Evolutionary conservation across 2,888 invertebrate species (phyloP).

Genomic region (Parnassius orleans): DNA sequence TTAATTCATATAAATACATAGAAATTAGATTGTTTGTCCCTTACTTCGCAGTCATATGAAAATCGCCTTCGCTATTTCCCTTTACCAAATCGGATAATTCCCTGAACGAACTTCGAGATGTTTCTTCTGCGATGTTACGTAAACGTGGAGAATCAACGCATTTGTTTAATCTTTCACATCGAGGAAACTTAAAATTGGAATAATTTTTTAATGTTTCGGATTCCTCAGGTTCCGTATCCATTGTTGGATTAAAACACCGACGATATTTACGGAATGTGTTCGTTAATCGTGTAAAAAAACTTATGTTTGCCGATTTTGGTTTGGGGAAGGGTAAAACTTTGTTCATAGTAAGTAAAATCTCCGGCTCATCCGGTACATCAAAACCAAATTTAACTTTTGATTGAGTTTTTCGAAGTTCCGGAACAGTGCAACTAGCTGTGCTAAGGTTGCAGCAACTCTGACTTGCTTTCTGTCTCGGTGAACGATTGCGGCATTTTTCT

Average conservation of each 20-base stretch:
- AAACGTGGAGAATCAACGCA: conserved; percentile 42
- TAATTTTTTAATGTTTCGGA: conserved; percentile 38
- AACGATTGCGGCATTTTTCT: conserved; percentile 43
- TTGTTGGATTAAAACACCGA: conserved; percentile 35
- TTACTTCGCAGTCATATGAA: conserved; percentile 1
- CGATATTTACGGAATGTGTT: conserved; percentile 52
- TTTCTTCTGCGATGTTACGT: conserved; percentile 53
- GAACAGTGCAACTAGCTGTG: conserved; percentile 18
- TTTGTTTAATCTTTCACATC: conserved; percentile 44
- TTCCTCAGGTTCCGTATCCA: conserved; percentile 37
- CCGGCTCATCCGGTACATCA: conserved; percentile 25
- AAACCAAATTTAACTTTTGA: conserved; percentile 21
- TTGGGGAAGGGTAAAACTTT: conserved; percentile 65
- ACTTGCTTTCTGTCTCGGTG: conserved; percentile 36
- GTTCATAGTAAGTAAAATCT: conserved; percentile 53
- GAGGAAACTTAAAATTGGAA: conserved; percentile 61
- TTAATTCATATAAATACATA: neutral
- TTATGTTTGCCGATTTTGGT: conserved; percentile 55
- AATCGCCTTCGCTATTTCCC: conserved; percentile 21
- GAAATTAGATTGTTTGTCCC: neutral
- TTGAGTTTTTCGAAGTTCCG: conserved; percentile 22
- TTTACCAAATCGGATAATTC: neutral
- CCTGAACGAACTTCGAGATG: conserved; percentile 29
- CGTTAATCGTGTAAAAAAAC: conserved; percentile 51
- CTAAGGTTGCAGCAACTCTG: conserved; percentile 54